Evolutionary conservation across 1,140 invertebrate genomes (phyloP).

Genomic region (silkworm (Bombyx mori)): DNA sequence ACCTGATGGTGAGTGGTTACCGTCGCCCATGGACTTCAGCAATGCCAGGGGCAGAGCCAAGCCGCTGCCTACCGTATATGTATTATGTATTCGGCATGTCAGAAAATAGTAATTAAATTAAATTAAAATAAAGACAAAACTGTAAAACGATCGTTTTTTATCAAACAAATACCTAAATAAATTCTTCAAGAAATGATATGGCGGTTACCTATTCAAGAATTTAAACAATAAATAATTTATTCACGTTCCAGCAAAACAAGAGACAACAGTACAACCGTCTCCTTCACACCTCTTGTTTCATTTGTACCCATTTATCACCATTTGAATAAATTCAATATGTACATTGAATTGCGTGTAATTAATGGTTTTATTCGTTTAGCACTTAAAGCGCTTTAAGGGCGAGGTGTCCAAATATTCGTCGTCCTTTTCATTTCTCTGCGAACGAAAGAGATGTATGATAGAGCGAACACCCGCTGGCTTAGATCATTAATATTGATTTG

Average conservation of each 20-base stretch:
- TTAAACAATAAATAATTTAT: conserved; percentile 32
- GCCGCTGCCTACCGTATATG: too few relatives aligned
- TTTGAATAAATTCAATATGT: conserved; percentile 72
- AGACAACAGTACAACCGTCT: conserved; percentile 24
- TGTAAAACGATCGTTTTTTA: too few relatives aligned
- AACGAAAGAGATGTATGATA: conserved; percentile 28
- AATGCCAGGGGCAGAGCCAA: too few relatives aligned
- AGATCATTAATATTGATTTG: conserved; percentile 71
- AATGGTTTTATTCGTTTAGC: conserved; percentile 71
- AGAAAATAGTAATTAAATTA: too few relatives aligned
- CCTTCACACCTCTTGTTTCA: conserved; percentile 58
- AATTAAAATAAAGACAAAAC: too few relatives aligned
- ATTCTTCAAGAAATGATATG: neutral
- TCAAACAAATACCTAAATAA: neutral
- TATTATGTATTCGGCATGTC: too few relatives aligned
- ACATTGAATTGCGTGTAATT: conserved; percentile 68
- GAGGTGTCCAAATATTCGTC: conserved; percentile 62
- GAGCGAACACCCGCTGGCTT: conserved; percentile 58
- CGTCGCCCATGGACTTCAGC: too few relatives aligned
- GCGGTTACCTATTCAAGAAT: neutral
- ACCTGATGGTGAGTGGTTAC: too few relatives aligned
- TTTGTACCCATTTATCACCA: conserved; percentile 60
- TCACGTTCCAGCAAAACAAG: conserved; percentile 34
- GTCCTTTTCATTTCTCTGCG: conserved; percentile 25
- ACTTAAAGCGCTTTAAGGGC: conserved; percentile 69